Evolutionary conservation across 2,888 invertebrate species (phyloP).

Genomic region (Panzeria rudis): DNA sequence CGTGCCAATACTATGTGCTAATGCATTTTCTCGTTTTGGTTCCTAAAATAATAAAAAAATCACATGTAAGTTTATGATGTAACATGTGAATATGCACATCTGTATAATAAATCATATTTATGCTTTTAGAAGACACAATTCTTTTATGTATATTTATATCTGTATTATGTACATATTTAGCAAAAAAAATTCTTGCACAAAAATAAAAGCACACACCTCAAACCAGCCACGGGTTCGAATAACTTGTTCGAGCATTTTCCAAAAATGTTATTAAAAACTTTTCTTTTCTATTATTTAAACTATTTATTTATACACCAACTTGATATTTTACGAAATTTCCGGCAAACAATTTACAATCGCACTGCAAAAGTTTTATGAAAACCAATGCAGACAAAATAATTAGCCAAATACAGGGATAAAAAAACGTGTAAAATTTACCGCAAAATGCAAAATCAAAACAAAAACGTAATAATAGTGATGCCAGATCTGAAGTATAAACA

Average conservation of each 20-base stretch:
- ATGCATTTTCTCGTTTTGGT: slow-evolving; percentile 77
- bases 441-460: slow-evolving; percentile 63
- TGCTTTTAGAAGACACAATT: slow-evolving; percentile 20
- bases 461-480: slow-evolving; percentile 40
- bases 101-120: slow-evolving; percentile 13
- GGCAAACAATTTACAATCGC: slow-evolving; percentile 34
- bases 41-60: slow-evolving; percentile 75
- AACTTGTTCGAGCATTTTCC: slow-evolving; percentile 74
- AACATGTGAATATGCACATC: slow-evolving; percentile 44
- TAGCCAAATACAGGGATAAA: slow-evolving; percentile 15
- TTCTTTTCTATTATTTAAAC: background rate
- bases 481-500: slow-evolving; percentile 9
- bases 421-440: slow-evolving; percentile 63
- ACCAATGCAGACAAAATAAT: slow-evolving; percentile 20
- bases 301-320: slow-evolving; percentile 15
- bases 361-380: slow-evolving; percentile 5
- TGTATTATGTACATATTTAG: background rate
- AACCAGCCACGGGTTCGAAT: slow-evolving; percentile 82
- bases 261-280: slow-evolving; percentile 10
- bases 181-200: too few species aligned
- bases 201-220: slow-evolving; percentile 78
- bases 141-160: slow-evolving; percentile 12
- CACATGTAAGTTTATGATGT: slow-evolving; percentile 48
- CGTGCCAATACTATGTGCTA: slow-evolving; percentile 83
- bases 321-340: slow-evolving; percentile 6